Percentiles rank a stretch among this genome's conserved stretches.
These are phyloP conservation scores for Nymphalis io DNA, from an alignment of 1,140 invertebrate genomes.

Conservation along the genomic window DNA sequence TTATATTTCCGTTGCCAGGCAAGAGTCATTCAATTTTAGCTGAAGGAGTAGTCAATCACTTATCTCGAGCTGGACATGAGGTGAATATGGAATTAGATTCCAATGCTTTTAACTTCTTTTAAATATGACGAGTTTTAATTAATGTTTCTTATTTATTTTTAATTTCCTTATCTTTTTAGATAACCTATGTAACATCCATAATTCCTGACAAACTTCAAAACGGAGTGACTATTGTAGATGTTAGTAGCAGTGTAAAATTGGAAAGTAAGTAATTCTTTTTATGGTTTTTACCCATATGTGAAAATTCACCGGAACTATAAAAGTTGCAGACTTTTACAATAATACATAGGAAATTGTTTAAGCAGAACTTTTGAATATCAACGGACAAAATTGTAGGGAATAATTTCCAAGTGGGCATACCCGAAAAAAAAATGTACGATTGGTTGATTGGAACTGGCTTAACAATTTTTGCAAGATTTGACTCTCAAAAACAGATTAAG, in stretches of 20 bases:
- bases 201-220: background rate
- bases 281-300: no score
- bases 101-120: background rate
- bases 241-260: background rate
- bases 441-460: no score
- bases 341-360: no score
- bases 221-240: background rate
- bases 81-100: constrained; percentile 21
- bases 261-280: background rate
- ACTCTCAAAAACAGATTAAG: no score
- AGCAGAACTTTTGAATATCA: no score
- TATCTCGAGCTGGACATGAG: constrained; percentile 40
- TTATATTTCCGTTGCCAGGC: constrained; percentile 34
- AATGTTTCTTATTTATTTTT: background rate
- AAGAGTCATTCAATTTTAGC: constrained; percentile 39
- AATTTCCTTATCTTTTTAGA: background rate
- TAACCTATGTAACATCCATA: background rate
- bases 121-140: background rate
- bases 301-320: no score
- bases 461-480: no score
- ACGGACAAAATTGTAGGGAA: no score
- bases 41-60: constrained; percentile 15
- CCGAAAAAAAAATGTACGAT: no score
- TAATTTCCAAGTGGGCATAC: no score
- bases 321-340: no score